Percentiles rank a stretch among this genome's conserved stretches.
Conservation (phyloP, 1,140 invertebrate genomes). For the Vanessa atalanta region DNA sequence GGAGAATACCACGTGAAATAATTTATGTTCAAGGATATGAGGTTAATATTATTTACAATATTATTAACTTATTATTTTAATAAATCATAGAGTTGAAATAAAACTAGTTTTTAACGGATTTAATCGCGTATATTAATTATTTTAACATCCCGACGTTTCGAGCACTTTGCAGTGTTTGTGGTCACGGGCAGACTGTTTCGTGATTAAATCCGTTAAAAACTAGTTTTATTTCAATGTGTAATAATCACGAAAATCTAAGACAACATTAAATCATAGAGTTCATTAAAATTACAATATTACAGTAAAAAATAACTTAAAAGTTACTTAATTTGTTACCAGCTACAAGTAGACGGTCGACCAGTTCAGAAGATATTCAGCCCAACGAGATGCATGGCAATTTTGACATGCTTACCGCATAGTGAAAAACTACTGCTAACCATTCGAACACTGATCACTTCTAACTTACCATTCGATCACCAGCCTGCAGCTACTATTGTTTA, state of each 20-base stretch:
- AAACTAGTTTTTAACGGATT: too few species aligned
- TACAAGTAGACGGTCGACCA: conserved; percentile 52
- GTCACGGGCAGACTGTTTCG: too few species aligned
- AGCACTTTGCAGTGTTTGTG: too few species aligned
- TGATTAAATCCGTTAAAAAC: too few species aligned
- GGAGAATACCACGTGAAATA: conserved; percentile 46
- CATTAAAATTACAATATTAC: too few species aligned
- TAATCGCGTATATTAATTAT: too few species aligned
- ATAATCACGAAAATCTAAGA: too few species aligned
- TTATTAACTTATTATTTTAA: too few species aligned
- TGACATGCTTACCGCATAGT: conserved; percentile 51
- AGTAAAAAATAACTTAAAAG: background rate
- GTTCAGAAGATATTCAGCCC: conserved; percentile 51
- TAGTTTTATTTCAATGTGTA: too few species aligned
- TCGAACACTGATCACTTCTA: conserved; percentile 39
- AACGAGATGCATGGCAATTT: conserved; percentile 46
- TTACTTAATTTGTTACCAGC: conserved; percentile 37
- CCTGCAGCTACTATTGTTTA: conserved; percentile 49
- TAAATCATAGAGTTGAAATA: too few species aligned
- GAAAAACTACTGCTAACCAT: conserved; percentile 49
- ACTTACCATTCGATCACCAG: conserved; percentile 26
- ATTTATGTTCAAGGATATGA: conserved; percentile 53
- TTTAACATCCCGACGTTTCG: too few species aligned
- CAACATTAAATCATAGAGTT: too few species aligned
- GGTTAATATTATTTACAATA: conserved; percentile 33